phyloP scores from a whole-genome alignment of 1,140 invertebrate genomes.

The Epicauta chinensis region DNA sequence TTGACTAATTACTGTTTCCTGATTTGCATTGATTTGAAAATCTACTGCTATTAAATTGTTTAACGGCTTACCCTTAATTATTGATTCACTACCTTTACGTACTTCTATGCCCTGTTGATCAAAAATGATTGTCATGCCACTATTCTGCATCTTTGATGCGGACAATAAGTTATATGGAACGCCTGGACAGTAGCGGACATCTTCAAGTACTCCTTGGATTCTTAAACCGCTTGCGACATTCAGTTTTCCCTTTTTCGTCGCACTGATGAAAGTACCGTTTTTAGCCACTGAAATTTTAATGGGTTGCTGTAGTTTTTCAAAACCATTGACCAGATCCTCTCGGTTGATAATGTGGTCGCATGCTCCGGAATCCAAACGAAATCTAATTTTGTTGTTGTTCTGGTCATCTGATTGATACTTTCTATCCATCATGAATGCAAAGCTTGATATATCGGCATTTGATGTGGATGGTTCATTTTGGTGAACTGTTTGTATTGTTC shows the following conservation, averaged over 20 bases:
- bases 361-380: conserved; percentile 39
- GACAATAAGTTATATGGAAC: conserved; percentile 33
- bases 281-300: conserved; percentile 28
- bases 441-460: too few species aligned
- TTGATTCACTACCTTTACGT: conserved; percentile 20
- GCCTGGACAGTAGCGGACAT: conserved; percentile 28
- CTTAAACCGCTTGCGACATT: conserved; percentile 22
- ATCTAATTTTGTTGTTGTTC: conserved; percentile 12
- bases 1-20: too few species aligned
- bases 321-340: conserved; percentile 28
- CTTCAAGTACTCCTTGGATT: conserved; percentile 23
- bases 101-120: conserved; percentile 28
- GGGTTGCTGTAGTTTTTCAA: conserved; percentile 16
- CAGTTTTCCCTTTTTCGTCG: conserved; percentile 30
- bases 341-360: conserved; percentile 37
- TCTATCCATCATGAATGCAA: too few species aligned
- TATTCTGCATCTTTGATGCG: conserved; percentile 27
- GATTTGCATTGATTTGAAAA: neutral
- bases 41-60: conserved; percentile 25
- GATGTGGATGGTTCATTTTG: too few species aligned
- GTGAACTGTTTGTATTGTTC: too few species aligned
- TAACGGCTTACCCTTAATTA: conserved; percentile 23
- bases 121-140: conserved; percentile 25
- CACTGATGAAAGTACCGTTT: conserved; percentile 7
- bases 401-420: too few species aligned